Evolutionary conservation across 2,113 vertebrate species (phyloP), one percentile per base, ranked within the genome.

Genomic region (Lipotes vexillifer): DNA sequence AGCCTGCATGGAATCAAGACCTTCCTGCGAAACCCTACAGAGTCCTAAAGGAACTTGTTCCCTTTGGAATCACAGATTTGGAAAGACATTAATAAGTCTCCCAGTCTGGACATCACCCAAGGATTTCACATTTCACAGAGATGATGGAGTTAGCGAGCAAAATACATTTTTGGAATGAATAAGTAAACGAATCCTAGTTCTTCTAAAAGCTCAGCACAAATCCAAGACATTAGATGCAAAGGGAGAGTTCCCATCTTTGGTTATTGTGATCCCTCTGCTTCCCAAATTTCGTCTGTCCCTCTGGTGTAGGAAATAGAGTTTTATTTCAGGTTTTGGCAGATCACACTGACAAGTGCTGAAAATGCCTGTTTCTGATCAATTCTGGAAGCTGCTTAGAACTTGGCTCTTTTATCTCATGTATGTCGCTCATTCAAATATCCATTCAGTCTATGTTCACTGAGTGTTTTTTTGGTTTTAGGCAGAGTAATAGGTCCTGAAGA

Each of bases 251-350:
- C 7, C 11, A 52, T 4, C 6, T 77, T 78, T 55, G 46, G 27
- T 36, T 81, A 83, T 23, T 72, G 10, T 31, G 38, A 2, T 71
- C 9, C 0, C 2, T 91, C 61, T 6, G 33, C 12, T 25, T 87
- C 38, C 21, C 49, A 38, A 29, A 5, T 14, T 61, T n/a, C 65
- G 33, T 21, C 27, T 87, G 2, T n/a, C 33, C 77, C 55, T 46
- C 20, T 87, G 25, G 20, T 86, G 2, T 21, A 38, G 23, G 68
- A 84, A 89, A 63, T 38, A 75, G 75, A 92, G n/a, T 66, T 88
- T 68, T 46, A 55, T 93, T 82, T 74, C n/a, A 5, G 13, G 68
- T 46, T 94, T 78, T 57, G 36, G 38, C 61, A 94, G 33, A 59
- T 20, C 63, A 55, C 74, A 81, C 52, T 12, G 82, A 82, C 36